Conservation (phyloP, 2,888 invertebrate genomes). For the Nymphalis polychloros region DNA sequence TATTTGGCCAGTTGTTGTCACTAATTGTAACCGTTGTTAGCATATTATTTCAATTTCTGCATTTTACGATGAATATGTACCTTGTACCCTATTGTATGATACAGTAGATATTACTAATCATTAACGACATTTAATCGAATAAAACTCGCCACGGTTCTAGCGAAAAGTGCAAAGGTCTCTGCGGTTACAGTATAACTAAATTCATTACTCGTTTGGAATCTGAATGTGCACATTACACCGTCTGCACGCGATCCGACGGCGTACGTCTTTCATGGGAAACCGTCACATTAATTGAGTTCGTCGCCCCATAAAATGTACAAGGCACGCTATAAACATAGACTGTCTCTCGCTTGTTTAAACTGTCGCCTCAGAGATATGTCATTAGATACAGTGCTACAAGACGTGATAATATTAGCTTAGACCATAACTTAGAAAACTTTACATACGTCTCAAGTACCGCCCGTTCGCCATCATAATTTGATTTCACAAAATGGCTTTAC, state of each 20-base stretch:
- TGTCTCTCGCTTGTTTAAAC: slow-evolving; percentile 4
- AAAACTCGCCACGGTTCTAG: not conserved
- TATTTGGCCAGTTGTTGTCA: no score
- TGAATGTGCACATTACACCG: slow-evolving; percentile 20
- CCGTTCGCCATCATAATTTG: not conserved
- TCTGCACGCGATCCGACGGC: slow-evolving; percentile 14
- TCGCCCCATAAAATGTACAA: slow-evolving; percentile 18
- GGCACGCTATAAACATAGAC: slow-evolving; percentile 19
- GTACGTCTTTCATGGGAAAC: slow-evolving; percentile 12
- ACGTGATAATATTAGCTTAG: slow-evolving; percentile 19
- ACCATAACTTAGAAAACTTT: not conserved
- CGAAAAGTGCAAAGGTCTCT: not conserved
- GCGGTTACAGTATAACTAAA: not conserved
- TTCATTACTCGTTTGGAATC: slow-evolving; percentile 12
- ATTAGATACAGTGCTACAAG: slow-evolving; percentile 3
- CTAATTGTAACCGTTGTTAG: no score
- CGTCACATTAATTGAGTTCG: slow-evolving; percentile 19
- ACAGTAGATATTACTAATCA: no score
- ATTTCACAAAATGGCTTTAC: slow-evolving; percentile 1
- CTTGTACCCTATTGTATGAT: no score
- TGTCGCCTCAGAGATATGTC: slow-evolving; percentile 6
- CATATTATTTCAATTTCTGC: no score
- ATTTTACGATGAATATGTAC: no score
- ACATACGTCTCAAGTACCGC: not conserved
- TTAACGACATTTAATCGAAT: not conserved